Percentiles rank a stretch among this genome's conserved stretches.
Conservation (phyloP, 2,888 invertebrate species). For the Acholoe squamosa region DNA sequence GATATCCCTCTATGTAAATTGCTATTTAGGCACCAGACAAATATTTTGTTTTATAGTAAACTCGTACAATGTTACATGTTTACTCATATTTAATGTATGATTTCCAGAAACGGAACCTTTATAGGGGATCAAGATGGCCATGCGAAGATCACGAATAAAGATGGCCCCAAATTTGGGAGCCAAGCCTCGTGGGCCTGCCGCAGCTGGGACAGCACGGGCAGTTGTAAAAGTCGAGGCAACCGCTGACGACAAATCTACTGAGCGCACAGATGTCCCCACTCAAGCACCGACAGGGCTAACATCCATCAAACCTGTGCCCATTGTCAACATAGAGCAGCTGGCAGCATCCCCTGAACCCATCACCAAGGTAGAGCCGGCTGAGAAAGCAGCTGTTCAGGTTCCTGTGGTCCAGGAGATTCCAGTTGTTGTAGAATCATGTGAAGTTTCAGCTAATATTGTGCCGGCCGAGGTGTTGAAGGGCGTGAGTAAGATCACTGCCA, state of each 20-base stretch:
- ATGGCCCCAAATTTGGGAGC: conserved; percentile 74
- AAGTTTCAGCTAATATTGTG: background rate
- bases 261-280: background rate
- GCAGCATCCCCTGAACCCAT: background rate
- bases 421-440: background rate
- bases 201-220: background rate
- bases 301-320: background rate
- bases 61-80: no score
- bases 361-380: background rate
- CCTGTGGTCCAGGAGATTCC: background rate
- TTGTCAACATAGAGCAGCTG: background rate
- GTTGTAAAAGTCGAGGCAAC: no score
- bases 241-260: no score
- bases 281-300: background rate
- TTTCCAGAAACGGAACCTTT: background rate
- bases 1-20: no score
- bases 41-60: no score
- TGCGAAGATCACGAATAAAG: conserved; percentile 73
- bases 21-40: no score
- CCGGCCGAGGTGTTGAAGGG: background rate
- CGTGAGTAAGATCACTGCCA: background rate
- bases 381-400: background rate
- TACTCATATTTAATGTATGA: no score
- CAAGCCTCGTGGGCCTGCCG: conserved; percentile 62
- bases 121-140: conserved; percentile 32